Percentiles rank a stretch among this genome's conserved stretches.
Conservation (phyloP, 2,797 vertebrate genomes). For the Gymnothorax javanicus region DNA sequence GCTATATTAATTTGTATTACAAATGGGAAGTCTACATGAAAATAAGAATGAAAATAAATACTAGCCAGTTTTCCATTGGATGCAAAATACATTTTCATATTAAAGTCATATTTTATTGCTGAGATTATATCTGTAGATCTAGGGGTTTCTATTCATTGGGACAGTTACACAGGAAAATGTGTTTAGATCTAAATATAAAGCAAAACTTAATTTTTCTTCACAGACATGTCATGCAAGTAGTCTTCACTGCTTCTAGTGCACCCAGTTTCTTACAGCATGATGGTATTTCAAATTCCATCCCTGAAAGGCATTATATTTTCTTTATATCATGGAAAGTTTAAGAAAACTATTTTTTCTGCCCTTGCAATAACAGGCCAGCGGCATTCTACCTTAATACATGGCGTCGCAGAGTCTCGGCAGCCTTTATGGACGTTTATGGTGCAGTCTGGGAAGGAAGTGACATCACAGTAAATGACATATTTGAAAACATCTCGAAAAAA, state of each 20-base stretch:
- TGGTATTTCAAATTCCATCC: neutral
- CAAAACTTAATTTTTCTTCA: neutral
- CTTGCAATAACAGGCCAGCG: neutral
- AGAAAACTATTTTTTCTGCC: neutral
- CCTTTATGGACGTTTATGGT: slow-evolving; percentile 81
- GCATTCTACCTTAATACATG: slow-evolving; percentile 82
- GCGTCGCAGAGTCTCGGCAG: slow-evolving; percentile 82
- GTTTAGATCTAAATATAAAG: neutral
- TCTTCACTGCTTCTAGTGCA: neutral
- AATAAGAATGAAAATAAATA: neutral
- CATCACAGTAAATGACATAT: slow-evolving; percentile 24
- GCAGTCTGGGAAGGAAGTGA: slow-evolving; percentile 78
- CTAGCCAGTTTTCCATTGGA: neutral
- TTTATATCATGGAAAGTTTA: neutral
- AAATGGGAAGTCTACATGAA: neutral
- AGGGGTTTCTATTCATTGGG: neutral
- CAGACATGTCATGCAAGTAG: neutral
- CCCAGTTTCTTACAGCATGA: neutral
- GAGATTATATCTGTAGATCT: neutral
- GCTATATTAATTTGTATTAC: neutral
- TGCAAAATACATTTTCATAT: neutral
- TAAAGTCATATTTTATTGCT: neutral
- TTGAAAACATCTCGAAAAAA: neutral
- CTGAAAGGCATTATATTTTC: neutral
- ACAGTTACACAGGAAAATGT: neutral